Percentiles rank a stretch among this genome's conserved stretches.
These are phyloP conservation scores for Pagrus major DNA, from an alignment of 2,113 vertebrate genomes.

Conservation along the genomic window DNA sequence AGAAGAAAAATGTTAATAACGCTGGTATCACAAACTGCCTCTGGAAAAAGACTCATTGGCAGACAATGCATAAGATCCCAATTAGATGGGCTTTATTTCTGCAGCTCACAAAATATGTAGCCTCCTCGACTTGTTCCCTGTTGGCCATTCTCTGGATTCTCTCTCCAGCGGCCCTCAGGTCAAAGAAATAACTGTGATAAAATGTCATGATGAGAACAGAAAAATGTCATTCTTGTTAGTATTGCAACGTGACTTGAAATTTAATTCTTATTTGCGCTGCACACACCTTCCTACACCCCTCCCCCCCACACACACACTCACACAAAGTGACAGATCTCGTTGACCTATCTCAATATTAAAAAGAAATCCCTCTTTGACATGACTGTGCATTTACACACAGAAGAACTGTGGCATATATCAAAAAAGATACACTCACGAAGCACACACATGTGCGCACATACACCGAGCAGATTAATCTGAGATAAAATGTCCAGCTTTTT, in stretches of 20 bases:
- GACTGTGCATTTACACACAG: constrained; percentile 19
- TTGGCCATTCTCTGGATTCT: constrained; percentile 38
- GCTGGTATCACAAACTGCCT: constrained; percentile 30
- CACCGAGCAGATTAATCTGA: constrained; percentile 22
- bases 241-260: constrained; percentile 68
- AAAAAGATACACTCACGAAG: constrained; percentile 10
- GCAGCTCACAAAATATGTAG: constrained; percentile 16
- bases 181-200: constrained; percentile 68
- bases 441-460: constrained; percentile 9
- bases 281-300: neutral
- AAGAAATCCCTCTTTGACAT: constrained; percentile 42
- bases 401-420: constrained; percentile 20
- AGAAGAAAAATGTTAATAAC: constrained; percentile 34
- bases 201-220: constrained; percentile 77
- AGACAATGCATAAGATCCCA: constrained; percentile 47
- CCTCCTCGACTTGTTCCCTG: constrained; percentile 33
- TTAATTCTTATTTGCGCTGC: constrained; percentile 53
- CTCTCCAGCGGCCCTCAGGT: constrained; percentile 55
- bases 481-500: constrained; percentile 37
- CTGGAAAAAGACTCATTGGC: constrained; percentile 34
- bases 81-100: constrained; percentile 52
- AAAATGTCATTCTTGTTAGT: constrained; percentile 78
- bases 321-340: constrained; percentile 1
- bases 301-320: neutral
- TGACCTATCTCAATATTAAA: constrained; percentile 60